Evolutionary conservation across 1,140 invertebrate species (phyloP).

Genomic region (Lasioglossum albipes): DNA sequence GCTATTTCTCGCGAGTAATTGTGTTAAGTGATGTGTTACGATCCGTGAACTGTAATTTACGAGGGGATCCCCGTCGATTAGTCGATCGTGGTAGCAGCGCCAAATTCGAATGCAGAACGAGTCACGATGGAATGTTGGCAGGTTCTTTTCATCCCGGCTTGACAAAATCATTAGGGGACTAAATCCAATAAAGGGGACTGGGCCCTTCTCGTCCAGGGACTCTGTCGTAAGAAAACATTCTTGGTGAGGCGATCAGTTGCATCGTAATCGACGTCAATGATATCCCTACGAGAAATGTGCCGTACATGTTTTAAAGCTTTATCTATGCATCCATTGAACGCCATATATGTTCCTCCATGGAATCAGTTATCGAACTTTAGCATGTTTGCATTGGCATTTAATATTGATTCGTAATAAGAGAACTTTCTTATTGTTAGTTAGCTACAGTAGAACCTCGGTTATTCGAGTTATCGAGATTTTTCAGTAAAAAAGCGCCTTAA

Average conservation of each 20-base stretch:
- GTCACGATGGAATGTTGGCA: slow-evolving; percentile 62
- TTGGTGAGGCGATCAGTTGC: slow-evolving; percentile 64
- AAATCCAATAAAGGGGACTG: slow-evolving; percentile 71
- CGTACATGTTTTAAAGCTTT: neutral
- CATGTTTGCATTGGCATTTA: neutral
- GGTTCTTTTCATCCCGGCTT: slow-evolving; percentile 64
- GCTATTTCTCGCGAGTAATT: slow-evolving; percentile 38
- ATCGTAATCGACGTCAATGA: slow-evolving; percentile 72
- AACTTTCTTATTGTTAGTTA: too few relatives aligned
- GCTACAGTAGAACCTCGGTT: too few relatives aligned
- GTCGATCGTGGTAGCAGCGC: slow-evolving; percentile 37
- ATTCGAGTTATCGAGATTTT: too few relatives aligned
- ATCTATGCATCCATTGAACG: neutral
- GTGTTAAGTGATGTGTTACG: slow-evolving; percentile 42
- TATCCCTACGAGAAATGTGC: slow-evolving; percentile 34
- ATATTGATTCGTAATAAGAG: too few relatives aligned
- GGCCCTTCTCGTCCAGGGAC: slow-evolving; percentile 26
- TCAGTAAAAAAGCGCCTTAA: too few relatives aligned
- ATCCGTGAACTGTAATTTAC: slow-evolving; percentile 42
- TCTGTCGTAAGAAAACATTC: slow-evolving; percentile 70
- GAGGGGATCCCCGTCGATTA: slow-evolving; percentile 25
- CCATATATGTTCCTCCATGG: too few relatives aligned
- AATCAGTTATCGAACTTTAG: too few relatives aligned
- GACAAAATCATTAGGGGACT: slow-evolving; percentile 73
- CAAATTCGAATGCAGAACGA: slow-evolving; percentile 67